A percentile compares a stretch with the other conserved stretches of the same genome.
Evolutionary conservation across 2,888 invertebrate genomes (phyloP).

Genomic region (Tridacna crocea): DNA sequence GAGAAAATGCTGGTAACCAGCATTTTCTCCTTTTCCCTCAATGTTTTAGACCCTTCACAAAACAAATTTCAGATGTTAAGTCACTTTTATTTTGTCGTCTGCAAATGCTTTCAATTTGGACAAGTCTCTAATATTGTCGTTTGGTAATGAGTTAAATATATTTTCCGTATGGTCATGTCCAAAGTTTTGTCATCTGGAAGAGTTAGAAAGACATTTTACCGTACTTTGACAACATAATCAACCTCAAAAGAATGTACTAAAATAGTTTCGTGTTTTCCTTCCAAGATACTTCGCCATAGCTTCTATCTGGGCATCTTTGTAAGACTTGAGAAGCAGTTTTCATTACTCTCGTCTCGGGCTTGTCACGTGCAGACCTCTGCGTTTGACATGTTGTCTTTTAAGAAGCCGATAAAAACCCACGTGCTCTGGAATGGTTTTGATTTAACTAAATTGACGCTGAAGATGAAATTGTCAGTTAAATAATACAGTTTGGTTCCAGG

Average conservation of each 20-base stretch:
- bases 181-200: too few relatives aligned
- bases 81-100: too few relatives aligned
- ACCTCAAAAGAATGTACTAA: neutral
- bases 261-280: neutral
- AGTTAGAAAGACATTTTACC: too few relatives aligned
- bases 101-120: too few relatives aligned
- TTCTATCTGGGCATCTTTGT: neutral
- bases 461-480: slow-evolving; percentile 19
- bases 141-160: too few relatives aligned
- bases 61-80: too few relatives aligned
- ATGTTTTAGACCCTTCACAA: too few relatives aligned
- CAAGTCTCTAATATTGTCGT: too few relatives aligned
- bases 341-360: slow-evolving; percentile 14
- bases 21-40: too few relatives aligned
- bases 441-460: slow-evolving; percentile 5
- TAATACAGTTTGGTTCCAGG: slow-evolving; percentile 13
- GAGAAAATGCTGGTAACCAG: too few relatives aligned
- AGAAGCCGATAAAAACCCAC: slow-evolving; percentile 28
- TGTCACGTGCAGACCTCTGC: slow-evolving; percentile 19
- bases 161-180: too few relatives aligned
- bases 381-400: slow-evolving; percentile 23
- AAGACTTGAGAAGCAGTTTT: slow-evolving; percentile 23
- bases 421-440: slow-evolving; percentile 16
- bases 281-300: neutral
- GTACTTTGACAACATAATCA: neutral